Percentiles rank a stretch among this genome's conserved stretches.
These are phyloP conservation scores for Anthopleura sola DNA, from an alignment of 64 coral and sea anemone species.

Conservation along the genomic window DNA sequence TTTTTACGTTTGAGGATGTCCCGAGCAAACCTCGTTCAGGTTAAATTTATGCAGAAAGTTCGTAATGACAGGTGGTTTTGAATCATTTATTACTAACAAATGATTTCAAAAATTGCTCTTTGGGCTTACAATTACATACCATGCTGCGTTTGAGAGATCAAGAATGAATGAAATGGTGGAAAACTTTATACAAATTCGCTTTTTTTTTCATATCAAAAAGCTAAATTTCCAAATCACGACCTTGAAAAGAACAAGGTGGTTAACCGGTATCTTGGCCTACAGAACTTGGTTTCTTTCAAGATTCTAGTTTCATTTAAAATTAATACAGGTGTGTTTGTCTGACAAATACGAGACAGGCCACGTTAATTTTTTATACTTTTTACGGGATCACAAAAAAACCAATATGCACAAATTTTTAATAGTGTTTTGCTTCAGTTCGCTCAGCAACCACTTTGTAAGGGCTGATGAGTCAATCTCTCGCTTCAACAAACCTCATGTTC, in stretches of 20 bases:
- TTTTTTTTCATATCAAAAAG: not conserved
- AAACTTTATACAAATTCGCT: conserved; percentile 29
- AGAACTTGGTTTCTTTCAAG: conserved; percentile 16
- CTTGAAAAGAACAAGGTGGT: conserved; percentile 3
- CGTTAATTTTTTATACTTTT: conserved; percentile 86
- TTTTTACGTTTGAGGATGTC: not conserved
- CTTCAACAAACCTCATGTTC: not conserved
- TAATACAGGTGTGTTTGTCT: conserved; percentile 80
- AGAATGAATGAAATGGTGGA: conserved; percentile 43
- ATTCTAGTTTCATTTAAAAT: conserved; percentile 62
- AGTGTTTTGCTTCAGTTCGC: conserved; percentile 44
- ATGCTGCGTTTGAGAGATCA: conserved; percentile 56
- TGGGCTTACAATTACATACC: conserved; percentile 47
- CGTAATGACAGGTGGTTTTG: conserved; percentile 53
- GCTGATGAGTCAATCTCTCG: not conserved
- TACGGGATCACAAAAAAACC: conserved; percentile 73
- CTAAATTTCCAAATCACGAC: conserved; percentile 17
- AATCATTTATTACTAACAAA: conserved; percentile 74
- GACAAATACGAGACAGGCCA: conserved; percentile 68
- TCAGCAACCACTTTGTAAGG: conserved; percentile 11
- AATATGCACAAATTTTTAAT: conserved; percentile 81
- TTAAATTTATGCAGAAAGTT: conserved; percentile 70
- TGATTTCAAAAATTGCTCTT: conserved; percentile 66
- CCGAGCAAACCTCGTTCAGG: not conserved
- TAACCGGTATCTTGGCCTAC: not conserved